Base-by-base conservation (phyloP, 1,140 invertebrate genomes). In the Mactra quadrangularis region DNA sequence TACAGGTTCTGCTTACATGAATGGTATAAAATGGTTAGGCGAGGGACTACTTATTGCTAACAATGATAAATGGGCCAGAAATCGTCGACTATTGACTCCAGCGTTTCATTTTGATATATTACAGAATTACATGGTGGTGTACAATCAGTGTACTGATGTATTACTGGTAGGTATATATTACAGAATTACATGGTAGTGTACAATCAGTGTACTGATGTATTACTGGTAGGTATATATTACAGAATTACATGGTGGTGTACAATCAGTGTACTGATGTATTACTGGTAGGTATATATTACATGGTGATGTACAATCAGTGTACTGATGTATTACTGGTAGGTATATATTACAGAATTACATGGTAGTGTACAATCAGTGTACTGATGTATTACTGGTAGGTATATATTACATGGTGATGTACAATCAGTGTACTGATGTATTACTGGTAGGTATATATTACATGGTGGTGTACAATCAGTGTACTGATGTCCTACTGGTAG, bases 101-200 rank as follows among this genome's bases (percentile, higher is more conserved):
- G 95, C 97, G 0, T 98, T 98, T 91, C 97, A 97, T 92, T 97
- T 97, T 88, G 95, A 95, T 76, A 97, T 98, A 55, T 93, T 98
- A 52, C 96, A 97, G 82, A 95, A 96, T 81, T 98, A 98, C 88
- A 88, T 97, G 3, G 95, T 95, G 29, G 94, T 97, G 0, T 97
- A 98, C 90, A 95, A 96, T 81, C 95, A 96, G 84, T 72, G 72
- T 35, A 66, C 74, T 33, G 85, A 87, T 60, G 41, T 64, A 29
- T 45, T 84, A 22, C n/a, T 84, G 38, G 85, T 86, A 72, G 62
- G 87, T 95, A 95, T 76, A 97, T 98, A 55, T 93, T 98, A 52
- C 96, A 97, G 81, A 95, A 96, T 82, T 98, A 98, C 88, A 88
- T 97, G 3, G 95, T 95, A 27, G 94, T 97, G 0, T 97, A 98